Evolutionary conservation across 2,113 vertebrate genomes (phyloP), one percentile per base, ranked within the genome.

Genomic region (Excalfactoria chinensis): DNA sequence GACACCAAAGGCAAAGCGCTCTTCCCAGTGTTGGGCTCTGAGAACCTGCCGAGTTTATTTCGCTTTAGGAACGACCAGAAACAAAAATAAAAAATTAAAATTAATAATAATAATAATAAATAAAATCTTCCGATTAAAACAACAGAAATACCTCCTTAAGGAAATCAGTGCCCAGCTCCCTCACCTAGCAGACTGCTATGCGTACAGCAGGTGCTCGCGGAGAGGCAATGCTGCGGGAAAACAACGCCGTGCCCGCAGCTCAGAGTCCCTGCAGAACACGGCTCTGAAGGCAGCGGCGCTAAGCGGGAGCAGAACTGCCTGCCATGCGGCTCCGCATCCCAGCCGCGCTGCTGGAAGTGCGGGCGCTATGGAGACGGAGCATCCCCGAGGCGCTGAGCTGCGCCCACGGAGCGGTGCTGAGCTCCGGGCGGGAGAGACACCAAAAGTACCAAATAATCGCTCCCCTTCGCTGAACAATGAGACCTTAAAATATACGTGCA

Each of bases 341-440:
- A 92, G 97, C 67, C 94, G 26, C n/a, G 88, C 96, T 86, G 95
- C 80, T 89, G 93, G 89, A 93, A 48, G 56, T 48, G 94, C 93
- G 90, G 95, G 77, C 76, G 86, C 87, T 84, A 91, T 94, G 92
- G 92, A 72, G 95, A 97, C 94, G 34, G 64, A 44, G 84, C 95
- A 66, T 93, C 64, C 89, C 97, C 90, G 64, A 70, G 4, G 16
- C 84, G 91, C 92, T 94, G 64, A 92, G 92, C 35, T 13, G 48
- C 22, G 22, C 21, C 26, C 51, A 30, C 51, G 51, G 51, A 53
- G 51, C 51, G 19, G 72, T 94, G 87, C 76, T 44, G 80, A 93
- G 95, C 80, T 95, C 94, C 83, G 25, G 55, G 20, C 40, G 88
- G 90, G 89, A 84, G 60, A 88, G 2, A n/a, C 51, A 28, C 46